These are phyloP conservation scores for Scopus umbretta DNA, from an alignment of 2,113 vertebrate genomes.

Conservation along the genomic window DNA sequence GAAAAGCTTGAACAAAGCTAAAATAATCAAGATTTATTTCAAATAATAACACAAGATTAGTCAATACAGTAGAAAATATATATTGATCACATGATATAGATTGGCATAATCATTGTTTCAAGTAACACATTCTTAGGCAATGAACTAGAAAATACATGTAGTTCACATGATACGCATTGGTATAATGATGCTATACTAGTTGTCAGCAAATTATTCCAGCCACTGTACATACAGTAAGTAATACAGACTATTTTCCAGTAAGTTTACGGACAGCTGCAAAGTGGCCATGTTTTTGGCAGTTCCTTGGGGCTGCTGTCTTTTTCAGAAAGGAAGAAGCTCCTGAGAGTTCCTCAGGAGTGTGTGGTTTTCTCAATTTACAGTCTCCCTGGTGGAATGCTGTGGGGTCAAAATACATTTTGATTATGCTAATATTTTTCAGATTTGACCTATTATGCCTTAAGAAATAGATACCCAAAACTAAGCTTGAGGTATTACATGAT, in stretches of 20 bases:
- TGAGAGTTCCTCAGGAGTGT: background rate
- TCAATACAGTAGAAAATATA: background rate
- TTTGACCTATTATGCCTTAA: background rate
- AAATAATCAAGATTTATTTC: background rate
- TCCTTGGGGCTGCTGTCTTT: background rate
- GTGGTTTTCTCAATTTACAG: background rate
- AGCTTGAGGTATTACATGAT: background rate
- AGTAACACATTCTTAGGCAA: background rate
- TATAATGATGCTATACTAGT: background rate
- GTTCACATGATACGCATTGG: background rate
- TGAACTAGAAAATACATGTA: background rate
- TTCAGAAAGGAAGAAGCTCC: background rate
- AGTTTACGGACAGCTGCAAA: background rate
- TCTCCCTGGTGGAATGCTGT: background rate
- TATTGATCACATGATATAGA: background rate
- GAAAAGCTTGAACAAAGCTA: background rate
- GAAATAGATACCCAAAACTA: background rate
- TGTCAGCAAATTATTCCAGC: background rate
- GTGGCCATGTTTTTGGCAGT: fast-evolving
- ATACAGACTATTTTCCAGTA: background rate
- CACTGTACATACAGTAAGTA: background rate
- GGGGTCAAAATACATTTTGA: background rate
- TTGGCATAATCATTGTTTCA: background rate
- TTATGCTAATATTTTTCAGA: background rate
- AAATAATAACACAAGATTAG: background rate